Base-by-base conservation (phyloP, 1,140 invertebrate species). In the Leptoteleia sp. region DNA sequence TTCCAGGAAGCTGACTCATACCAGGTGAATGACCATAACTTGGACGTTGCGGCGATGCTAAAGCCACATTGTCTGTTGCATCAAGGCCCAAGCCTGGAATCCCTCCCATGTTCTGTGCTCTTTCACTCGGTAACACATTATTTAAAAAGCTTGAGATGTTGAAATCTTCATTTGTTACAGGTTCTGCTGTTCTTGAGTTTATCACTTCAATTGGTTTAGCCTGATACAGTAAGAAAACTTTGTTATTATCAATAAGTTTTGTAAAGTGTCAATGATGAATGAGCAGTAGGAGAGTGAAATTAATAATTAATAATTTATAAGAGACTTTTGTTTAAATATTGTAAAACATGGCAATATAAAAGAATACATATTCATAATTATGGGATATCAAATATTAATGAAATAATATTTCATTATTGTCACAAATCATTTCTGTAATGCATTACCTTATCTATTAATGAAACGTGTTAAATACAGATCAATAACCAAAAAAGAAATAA, bases 151-250 rank as follows among this genome's bases (percentile, higher is more conserved):
- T 87, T 15, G 88, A 82, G 22, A 88, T 84, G 55, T 82, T 85
- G 43, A 89, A 90, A 25, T 88, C 81, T 1, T 88, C 84, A 17
- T 50, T 83, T 13, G 84, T 85, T 16, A 76, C 79, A 6, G 43
- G 68, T 40, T 87, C 85, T 0, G 78, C 76, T 3, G 79, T 80
- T 59, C 83, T 65, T 4, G 87, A 85, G 12, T 83, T 87, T 64
- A 92, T 92, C 5, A 91, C 91, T 81, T 92, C 91, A 59, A 92
- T 91, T 40, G 89, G 89, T 79, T 90, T 91, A 72, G 88, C 87
- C 89, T 90, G 29, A 25, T 25, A 25, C 4, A 29, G 8, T 29
- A 29, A 6, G 27, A 29, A 29, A 29, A 29, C 27, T 29, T 29
- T 29, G 7, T 29, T 4, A 29, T 25, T 25, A 25, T 25, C 4